Percentiles rank a stretch among this genome's conserved stretches.
These are phyloP conservation scores for Coremacera marginata DNA, from an alignment of 2,888 invertebrate species.

Conservation along the genomic window DNA sequence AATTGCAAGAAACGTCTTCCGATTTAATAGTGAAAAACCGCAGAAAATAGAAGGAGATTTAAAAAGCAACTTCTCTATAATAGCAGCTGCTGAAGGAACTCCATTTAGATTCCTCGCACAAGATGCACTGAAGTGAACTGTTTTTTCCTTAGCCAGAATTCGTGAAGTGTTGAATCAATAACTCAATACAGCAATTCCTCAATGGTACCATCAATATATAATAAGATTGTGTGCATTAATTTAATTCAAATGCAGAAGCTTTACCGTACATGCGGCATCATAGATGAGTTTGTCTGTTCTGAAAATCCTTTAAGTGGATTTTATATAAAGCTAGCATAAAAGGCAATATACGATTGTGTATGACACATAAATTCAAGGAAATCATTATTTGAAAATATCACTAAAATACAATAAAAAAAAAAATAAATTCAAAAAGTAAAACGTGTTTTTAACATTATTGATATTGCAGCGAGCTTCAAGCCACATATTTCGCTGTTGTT, in stretches of 20 bases:
- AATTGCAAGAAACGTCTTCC: background rate
- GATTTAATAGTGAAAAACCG: background rate
- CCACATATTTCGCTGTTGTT: background rate
- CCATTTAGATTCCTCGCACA: background rate
- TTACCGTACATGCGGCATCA: background rate
- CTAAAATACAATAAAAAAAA: background rate
- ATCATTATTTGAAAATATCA: no score
- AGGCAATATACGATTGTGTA: no score
- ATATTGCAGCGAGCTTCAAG: background rate
- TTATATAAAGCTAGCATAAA: background rate
- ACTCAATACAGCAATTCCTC: slow-evolving; percentile 27
- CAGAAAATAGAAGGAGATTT: background rate
- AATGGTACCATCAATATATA: background rate
- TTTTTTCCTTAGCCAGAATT: background rate
- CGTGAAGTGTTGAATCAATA: slow-evolving; percentile 28
- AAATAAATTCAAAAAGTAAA: background rate
- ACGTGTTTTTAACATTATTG: background rate
- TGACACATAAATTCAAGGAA: background rate
- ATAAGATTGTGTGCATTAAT: slow-evolving; percentile 31
- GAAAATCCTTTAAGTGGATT: background rate
- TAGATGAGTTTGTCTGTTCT: background rate
- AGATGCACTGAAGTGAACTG: background rate
- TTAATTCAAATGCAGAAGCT: background rate
- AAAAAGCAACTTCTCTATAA: background rate
- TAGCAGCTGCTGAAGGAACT: background rate